Evolutionary conservation across 1,140 invertebrate genomes (phyloP), one percentile per base, ranked within the genome.

Genomic region (Luehdorfia chinensis): DNA sequence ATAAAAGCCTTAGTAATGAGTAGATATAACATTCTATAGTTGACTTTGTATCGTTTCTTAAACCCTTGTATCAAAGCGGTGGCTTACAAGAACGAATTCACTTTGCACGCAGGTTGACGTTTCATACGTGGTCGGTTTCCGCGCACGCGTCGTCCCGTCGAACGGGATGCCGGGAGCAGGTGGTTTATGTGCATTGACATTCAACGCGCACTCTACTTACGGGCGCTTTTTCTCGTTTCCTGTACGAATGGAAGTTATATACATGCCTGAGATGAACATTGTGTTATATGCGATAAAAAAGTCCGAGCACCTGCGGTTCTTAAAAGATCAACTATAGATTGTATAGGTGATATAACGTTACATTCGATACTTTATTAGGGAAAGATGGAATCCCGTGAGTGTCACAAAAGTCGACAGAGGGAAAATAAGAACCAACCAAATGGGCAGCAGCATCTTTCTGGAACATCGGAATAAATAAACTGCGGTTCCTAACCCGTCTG

Each of bases 151-250:
- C 19, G 11, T 8, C 4, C 27, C 16, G 33, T 14, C 14, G 18
- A 5, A 11, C 15, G 16, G 33, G 15, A 9, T 11, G 34, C 4
- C 5, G 18, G 3, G 18, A 9, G 34, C 34, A 37, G 34, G 34
- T 37, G 34, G 15, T 19, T 16, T 19, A 33, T 33, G 34, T 37
- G 34, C 18, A 37, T 37, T 37, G 34, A 37, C 34, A 37, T 37
- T 37, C 34, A 37, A 37, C 18, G 21, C 34, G 34, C 34, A 37
- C 34, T 19, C 34, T 12, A 21, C 34, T 37, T 37, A 37, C 18
- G 15, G n/a, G n/a, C n/a, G 21, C 34, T 37, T 37, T 37, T 37
- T 37, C 34, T 21, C 34, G 34, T 37, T 37, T 37, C 34, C 34
- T 37, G 34, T 37, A 13, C 34, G 16, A 37, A 37, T 37, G 34